Evolutionary conservation across 2,888 invertebrate genomes (phyloP).

Genomic region (Chloroclystis v-ata): DNA sequence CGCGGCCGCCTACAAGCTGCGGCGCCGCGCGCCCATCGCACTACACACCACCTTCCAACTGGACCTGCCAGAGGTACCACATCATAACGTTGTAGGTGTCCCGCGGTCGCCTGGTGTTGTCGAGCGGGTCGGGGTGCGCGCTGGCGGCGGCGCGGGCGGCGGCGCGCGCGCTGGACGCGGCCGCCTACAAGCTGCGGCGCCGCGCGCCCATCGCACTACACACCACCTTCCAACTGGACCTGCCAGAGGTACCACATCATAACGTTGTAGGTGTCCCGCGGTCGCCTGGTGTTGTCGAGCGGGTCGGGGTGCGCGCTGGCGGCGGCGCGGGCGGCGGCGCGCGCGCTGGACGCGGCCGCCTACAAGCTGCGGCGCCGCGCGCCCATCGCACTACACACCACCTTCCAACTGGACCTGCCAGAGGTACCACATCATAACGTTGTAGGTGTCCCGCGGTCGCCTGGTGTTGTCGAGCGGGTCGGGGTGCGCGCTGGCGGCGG

Average conservation of each 20-base stretch:
- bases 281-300: conserved; percentile 8
- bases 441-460: conserved; percentile 69
- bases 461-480: conserved; percentile 16
- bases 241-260: conserved; percentile 80
- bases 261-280: conserved; percentile 68
- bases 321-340: conserved; percentile 53
- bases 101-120: conserved; percentile 1
- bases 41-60: conserved; percentile 87
- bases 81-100: neutral
- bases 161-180: conserved; percentile 81
- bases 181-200: conserved; percentile 92
- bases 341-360: conserved; percentile 85
- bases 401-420: conserved; percentile 91
- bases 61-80: conserved; percentile 4
- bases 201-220: conserved; percentile 93
- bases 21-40: conserved; percentile 92
- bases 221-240: conserved; percentile 88
- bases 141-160: conserved; percentile 48
- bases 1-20: conserved; percentile 92
- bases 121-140: conserved; percentile 30
- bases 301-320: conserved; percentile 33
- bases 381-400: conserved; percentile 90
- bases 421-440: conserved; percentile 79
- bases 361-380: conserved; percentile 93
- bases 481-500: conserved; percentile 36